These are phyloP conservation scores for Colius striatus DNA, from an alignment of 2,113 vertebrate genomes.

Conservation along the genomic window DNA sequence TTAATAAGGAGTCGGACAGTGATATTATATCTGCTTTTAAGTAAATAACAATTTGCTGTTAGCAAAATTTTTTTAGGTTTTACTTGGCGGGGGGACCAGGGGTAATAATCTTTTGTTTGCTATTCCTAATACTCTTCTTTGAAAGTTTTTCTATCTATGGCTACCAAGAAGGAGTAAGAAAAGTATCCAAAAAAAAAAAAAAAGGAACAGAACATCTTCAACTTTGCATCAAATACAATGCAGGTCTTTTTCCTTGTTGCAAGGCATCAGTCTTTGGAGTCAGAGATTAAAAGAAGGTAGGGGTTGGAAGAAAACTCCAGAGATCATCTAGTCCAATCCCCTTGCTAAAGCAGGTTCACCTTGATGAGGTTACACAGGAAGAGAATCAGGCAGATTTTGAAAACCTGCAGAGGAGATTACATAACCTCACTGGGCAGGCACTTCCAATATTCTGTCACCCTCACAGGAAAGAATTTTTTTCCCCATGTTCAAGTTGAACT, in stretches of 20 bases:
- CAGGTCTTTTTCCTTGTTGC: neutral
- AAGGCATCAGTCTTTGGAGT: neutral
- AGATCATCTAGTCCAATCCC: too few relatives aligned
- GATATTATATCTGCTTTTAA: neutral
- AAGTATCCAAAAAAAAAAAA: neutral
- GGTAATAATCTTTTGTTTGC: neutral
- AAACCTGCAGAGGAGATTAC: too few relatives aligned
- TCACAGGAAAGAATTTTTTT: too few relatives aligned
- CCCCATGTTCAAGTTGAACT: too few relatives aligned
- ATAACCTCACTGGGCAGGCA: too few relatives aligned
- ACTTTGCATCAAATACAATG: neutral
- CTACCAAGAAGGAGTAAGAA: neutral
- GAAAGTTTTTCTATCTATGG: neutral
- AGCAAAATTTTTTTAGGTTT: neutral
- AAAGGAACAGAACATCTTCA: neutral
- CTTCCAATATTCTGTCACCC: too few relatives aligned
- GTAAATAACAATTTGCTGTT: neutral
- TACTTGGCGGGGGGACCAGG: too few relatives aligned
- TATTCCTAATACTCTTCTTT: neutral
- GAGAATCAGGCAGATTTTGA: too few relatives aligned
- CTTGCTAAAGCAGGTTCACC: too few relatives aligned
- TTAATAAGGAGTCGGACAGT: neutral
- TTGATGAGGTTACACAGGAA: too few relatives aligned
- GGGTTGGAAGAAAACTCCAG: too few relatives aligned
- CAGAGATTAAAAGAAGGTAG: too few relatives aligned